Evolutionary conservation across 2,797 vertebrate genomes (phyloP).

Genomic region (Xenopus petersii): DNA sequence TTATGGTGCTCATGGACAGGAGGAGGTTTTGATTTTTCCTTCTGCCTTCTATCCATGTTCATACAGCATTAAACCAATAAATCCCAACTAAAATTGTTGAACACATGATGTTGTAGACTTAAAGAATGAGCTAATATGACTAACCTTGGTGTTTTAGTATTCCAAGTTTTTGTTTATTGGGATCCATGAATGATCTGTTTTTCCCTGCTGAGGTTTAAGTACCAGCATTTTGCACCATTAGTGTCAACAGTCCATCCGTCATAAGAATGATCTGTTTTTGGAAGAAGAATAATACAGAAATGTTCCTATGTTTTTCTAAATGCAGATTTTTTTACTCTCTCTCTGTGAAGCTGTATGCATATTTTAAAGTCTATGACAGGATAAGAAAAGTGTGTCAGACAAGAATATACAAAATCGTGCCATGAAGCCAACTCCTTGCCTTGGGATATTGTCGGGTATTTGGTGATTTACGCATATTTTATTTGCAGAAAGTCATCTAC

Average conservation of each 20-base stretch:
- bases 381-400: conserved; percentile 8
- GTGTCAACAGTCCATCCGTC: conserved; percentile 13
- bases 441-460: conserved; percentile 7
- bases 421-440: background rate
- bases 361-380: background rate
- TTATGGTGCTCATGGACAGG: conserved; percentile 33
- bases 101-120: conserved; percentile 13
- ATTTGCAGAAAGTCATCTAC: no score
- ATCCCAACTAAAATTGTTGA: conserved; percentile 21
- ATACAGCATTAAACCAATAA: conserved; percentile 23
- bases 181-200: conserved; percentile 9
- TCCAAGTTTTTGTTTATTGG: conserved; percentile 12
- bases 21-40: conserved; percentile 15
- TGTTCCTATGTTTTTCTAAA: conserved; percentile 1
- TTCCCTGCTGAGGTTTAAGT: conserved; percentile 11
- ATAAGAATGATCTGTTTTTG: conserved; percentile 12
- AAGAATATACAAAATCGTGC: background rate
- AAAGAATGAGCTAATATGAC: conserved; percentile 20
- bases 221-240: conserved; percentile 19
- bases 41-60: conserved; percentile 30
- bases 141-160: conserved; percentile 12
- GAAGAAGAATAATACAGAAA: background rate
- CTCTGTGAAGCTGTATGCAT: conserved; percentile 2
- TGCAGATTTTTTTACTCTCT: conserved; percentile 2
- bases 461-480: no score